Evolutionary conservation across 2,113 vertebrate genomes (phyloP).

Genomic region (Puffinus mauretanicus): DNA sequence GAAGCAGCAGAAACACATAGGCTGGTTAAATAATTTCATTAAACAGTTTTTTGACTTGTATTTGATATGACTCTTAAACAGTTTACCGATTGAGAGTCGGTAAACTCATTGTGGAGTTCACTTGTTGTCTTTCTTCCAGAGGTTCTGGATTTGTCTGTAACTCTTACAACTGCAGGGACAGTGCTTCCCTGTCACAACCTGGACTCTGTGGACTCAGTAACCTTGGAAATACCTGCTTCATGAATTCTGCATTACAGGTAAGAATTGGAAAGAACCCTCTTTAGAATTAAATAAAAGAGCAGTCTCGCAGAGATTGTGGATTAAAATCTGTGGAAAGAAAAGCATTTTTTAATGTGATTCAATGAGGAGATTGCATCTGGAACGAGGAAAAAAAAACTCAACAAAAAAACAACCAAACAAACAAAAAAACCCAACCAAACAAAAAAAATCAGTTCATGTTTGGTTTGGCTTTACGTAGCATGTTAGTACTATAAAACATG

Average conservation of each 20-base stretch:
- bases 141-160: conserved; percentile 86
- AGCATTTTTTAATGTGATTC: neutral
- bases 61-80: neutral
- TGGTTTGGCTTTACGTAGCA: neutral
- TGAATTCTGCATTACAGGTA: conserved; percentile 98
- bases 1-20: neutral
- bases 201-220: conserved; percentile 96
- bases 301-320: neutral
- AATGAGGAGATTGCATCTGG: neutral
- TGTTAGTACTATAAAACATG: neutral
- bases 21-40: neutral
- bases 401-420: neutral
- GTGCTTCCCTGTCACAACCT: conserved; percentile 80
- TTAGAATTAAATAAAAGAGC: neutral
- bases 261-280: neutral
- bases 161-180: conserved; percentile 90
- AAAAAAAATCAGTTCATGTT: neutral
- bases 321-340: neutral
- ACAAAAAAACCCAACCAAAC: neutral
- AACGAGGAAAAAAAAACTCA: neutral
- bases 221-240: conserved; percentile 97
- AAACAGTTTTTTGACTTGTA: neutral
- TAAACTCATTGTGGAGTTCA: neutral
- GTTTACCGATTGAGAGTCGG: rapidly evolving
- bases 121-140: conserved; percentile 70